These are phyloP conservation scores for Proctacanthus coquilletti DNA, from an alignment of 1,140 invertebrate genomes.

Conservation along the genomic window DNA sequence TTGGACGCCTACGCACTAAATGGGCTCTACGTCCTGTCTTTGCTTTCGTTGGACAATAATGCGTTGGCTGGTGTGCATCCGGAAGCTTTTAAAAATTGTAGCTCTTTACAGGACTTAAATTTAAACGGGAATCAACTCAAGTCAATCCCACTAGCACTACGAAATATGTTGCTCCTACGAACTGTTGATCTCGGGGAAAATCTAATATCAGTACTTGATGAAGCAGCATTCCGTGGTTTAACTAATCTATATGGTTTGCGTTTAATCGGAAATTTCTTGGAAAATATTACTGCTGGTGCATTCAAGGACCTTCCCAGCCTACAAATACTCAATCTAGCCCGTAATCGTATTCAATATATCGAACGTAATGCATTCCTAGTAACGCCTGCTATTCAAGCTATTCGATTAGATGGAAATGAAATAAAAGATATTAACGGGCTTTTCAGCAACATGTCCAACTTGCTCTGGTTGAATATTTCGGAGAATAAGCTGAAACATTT, in stretches of 20 bases:
- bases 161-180: slow-evolving; percentile 52
- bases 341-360: slow-evolving; percentile 65
- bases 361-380: slow-evolving; percentile 69
- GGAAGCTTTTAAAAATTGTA: slow-evolving; percentile 69
- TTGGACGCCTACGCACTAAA: slow-evolving; percentile 62
- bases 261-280: slow-evolving; percentile 74
- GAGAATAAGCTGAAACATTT: slow-evolving; percentile 82
- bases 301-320: slow-evolving; percentile 67
- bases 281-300: slow-evolving; percentile 65
- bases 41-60: slow-evolving; percentile 68
- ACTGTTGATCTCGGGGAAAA: slow-evolving; percentile 78
- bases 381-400: slow-evolving; percentile 64
- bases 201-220: slow-evolving; percentile 55
- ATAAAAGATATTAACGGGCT: slow-evolving; percentile 70
- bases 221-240: slow-evolving; percentile 67
- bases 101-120: slow-evolving; percentile 68
- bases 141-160: slow-evolving; percentile 59
- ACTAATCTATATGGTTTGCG: slow-evolving; percentile 63
- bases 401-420: slow-evolving; percentile 72
- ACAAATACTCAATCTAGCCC: slow-evolving; percentile 76
- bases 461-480: slow-evolving; percentile 81
- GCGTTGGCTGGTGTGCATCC: slow-evolving; percentile 54
- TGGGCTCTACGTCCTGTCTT: slow-evolving; percentile 59
- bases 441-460: slow-evolving; percentile 63
- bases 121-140: slow-evolving; percentile 68